Evolutionary conservation across 1,140 invertebrate species (phyloP), one percentile per base, ranked within the genome.

Genomic region (Megathymus violae): DNA sequence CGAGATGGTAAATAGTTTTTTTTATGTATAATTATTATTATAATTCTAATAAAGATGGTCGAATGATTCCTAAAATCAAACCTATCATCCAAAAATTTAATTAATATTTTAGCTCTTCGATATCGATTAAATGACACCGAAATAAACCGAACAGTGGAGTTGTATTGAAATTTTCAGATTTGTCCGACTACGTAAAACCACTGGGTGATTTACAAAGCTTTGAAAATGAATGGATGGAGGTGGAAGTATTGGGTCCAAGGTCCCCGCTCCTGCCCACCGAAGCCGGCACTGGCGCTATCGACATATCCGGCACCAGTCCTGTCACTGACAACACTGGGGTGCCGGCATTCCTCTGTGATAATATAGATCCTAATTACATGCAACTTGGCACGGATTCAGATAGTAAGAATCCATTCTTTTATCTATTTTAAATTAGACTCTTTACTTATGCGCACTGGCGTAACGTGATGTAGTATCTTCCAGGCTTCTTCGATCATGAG

Each of bases 141-240:
- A n/a, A n/a, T n/a, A n/a, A n/a, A n/a, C n/a, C n/a, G n/a, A n/a
- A n/a, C n/a, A n/a, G n/a, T n/a, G n/a, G n/a, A n/a, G n/a, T n/a
- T n/a, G n/a, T n/a, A 5, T 44, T 7, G 13, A 31, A 41, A 25
- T 54, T 67, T 31, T 4, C 64, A 89, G 85, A 89, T 22, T 19
- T 80, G 52, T 43, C 82, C 68, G 95, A 96, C 69, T 93, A 94
- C 78, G 93, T 94, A 15, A 91, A 93, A 48, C 94, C 94, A 1
- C 75, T 95, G 7, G 94, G 94, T 2, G 95, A 97, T 78, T 82
- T 96, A 6, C 93, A 95, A 81, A 95, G 94, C 69, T 97, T 97
- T 82, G 95, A 97, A 76, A 96, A 97, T 76, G 96, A 97, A 77
- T 98, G 96, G 96, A 94, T 97, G 72, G 97, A 98, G 88, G 95